These are phyloP conservation scores for Drosophila colorata DNA, from an alignment of 2,888 invertebrate species.

Conservation along the genomic window DNA sequence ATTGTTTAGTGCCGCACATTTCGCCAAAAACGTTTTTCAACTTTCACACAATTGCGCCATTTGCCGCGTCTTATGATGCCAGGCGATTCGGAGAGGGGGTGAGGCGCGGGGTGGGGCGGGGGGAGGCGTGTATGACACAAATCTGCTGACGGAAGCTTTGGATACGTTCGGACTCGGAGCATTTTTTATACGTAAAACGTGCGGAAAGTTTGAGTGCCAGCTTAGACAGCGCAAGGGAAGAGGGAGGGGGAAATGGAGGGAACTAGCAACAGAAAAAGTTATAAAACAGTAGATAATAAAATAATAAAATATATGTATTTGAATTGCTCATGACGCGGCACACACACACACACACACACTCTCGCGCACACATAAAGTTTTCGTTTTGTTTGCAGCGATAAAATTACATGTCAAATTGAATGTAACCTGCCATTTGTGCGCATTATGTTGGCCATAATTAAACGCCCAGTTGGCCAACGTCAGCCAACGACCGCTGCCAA, in stretches of 20 bases:
- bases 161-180: conserved; percentile 57
- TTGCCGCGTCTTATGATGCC: conserved; percentile 68
- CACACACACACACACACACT: conserved; percentile 18
- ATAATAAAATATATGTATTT: conserved; percentile 80
- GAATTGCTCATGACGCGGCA: conserved; percentile 67
- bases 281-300: conserved; percentile 78
- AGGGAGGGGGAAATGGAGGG: not conserved
- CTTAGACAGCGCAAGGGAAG: conserved; percentile 53
- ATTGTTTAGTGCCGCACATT: conserved; percentile 81
- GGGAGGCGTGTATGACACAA: conserved; percentile 54
- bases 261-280: conserved; percentile 60
- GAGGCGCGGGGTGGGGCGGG: conserved; percentile 1
- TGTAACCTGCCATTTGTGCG: conserved; percentile 77
- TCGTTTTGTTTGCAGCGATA: conserved; percentile 62
- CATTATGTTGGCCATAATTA: conserved; percentile 74
- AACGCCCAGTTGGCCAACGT: conserved; percentile 48
- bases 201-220: conserved; percentile 81
- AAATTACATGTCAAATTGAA: conserved; percentile 79
- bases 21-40: conserved; percentile 81
- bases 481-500: conserved; percentile 9
- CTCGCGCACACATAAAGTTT: conserved; percentile 44
- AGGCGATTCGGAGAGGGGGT: no score
- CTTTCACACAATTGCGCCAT: conserved; percentile 82
- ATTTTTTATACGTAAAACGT: conserved; percentile 80
- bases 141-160: conserved; percentile 79